These are phyloP conservation scores for Xestia ashworthii DNA, from an alignment of 2,888 invertebrate species.

Conservation along the genomic window DNA sequence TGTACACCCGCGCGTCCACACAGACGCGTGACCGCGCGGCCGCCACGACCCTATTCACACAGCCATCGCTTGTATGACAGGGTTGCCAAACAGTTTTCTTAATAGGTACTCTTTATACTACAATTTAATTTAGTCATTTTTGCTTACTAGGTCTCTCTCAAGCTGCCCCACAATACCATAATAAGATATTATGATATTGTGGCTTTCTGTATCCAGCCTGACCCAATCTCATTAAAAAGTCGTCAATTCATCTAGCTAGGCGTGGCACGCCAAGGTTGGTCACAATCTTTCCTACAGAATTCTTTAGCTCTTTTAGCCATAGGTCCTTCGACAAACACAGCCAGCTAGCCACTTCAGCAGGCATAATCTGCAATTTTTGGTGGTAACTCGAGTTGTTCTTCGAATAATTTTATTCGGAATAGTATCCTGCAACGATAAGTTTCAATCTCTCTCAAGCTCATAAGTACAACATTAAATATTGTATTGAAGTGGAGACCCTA, in stretches of 20 bases:
- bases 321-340: background rate
- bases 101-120: background rate
- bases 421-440: background rate
- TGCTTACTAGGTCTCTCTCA: background rate
- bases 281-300: background rate
- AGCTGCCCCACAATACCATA: background rate
- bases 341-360: background rate
- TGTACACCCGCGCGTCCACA: background rate
- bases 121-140: background rate
- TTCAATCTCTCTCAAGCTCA: background rate
- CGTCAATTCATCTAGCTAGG: background rate
- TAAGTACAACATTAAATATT: background rate
- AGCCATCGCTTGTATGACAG: slow-evolving; percentile 13
- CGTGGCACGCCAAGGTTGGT: background rate
- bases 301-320: background rate
- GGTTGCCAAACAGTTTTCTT: background rate
- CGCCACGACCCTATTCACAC: slow-evolving; percentile 15
- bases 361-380: background rate
- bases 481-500: slow-evolving; percentile 13
- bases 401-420: background rate
- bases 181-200: too few relatives aligned
- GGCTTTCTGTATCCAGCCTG: background rate
- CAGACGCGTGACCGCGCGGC: slow-evolving; percentile 20
- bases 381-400: background rate
- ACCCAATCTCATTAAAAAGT: background rate